These are phyloP conservation scores for Plotosus lineatus DNA, from an alignment of 2,113 vertebrate species.

Conservation along the genomic window DNA sequence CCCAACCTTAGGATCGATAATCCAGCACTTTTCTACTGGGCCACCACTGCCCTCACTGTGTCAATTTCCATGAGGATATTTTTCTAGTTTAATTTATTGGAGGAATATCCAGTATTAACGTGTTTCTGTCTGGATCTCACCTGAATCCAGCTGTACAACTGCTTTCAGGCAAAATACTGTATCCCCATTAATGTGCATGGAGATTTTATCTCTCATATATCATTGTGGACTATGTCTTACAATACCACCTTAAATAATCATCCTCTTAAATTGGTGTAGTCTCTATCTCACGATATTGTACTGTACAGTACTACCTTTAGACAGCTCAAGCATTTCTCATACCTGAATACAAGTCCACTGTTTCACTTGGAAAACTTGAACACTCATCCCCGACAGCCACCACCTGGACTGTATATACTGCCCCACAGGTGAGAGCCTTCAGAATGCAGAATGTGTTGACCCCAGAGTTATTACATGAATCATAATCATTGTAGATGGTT, in stretches of 20 bases:
- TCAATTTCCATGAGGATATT: background rate
- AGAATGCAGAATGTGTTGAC: conserved; percentile 54
- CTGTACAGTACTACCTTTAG: too few relatives aligned
- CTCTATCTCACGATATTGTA: background rate
- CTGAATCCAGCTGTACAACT: conserved; percentile 57
- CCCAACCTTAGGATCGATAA: too few relatives aligned
- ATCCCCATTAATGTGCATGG: background rate
- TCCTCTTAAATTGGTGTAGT: background rate
- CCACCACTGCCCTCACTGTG: too few relatives aligned
- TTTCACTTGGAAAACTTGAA: conserved; percentile 67
- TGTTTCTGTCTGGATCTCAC: conserved; percentile 50
- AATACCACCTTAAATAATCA: background rate
- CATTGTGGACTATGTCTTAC: background rate
- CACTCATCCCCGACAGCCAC: conserved; percentile 65
- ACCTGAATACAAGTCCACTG: conserved; percentile 67
- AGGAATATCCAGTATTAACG: background rate
- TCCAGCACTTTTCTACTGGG: too few relatives aligned
- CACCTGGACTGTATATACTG: conserved; percentile 64
- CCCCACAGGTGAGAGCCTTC: conserved; percentile 66
- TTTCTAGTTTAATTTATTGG: background rate
- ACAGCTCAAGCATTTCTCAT: background rate
- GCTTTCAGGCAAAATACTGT: too few relatives aligned
- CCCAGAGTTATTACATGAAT: conserved; percentile 54
- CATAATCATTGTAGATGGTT: conserved; percentile 34
- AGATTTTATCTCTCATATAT: background rate